A percentile compares a stretch with the other conserved stretches of the same genome.
phyloP scores from a whole-genome alignment of 2,797 vertebrate species.

The Argentina silus region DNA sequence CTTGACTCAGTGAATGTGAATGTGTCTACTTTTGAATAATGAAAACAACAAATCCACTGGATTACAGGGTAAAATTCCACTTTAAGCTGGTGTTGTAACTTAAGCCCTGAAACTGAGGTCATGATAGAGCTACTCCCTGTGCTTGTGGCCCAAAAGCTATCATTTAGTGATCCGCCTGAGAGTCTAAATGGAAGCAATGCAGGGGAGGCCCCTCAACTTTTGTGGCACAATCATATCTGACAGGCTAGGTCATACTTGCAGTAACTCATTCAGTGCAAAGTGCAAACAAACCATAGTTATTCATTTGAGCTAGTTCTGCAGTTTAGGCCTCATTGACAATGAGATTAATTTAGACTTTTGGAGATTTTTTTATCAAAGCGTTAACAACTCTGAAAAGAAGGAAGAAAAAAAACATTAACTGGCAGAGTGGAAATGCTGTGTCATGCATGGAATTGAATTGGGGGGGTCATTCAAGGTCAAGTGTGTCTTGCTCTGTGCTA shows the following conservation, averaged over 20 bases:
- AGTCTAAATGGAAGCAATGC: constrained; percentile 68
- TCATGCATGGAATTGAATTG: neutral
- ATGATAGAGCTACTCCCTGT: constrained; percentile 67
- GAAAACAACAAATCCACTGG: too few relatives aligned
- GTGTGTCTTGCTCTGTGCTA: constrained; percentile 14
- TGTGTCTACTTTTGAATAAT: too few relatives aligned
- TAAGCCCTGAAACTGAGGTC: constrained; percentile 49
- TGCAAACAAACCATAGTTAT: neutral
- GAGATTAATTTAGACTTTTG: neutral
- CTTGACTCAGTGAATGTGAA: too few relatives aligned
- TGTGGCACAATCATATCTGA: constrained; percentile 40
- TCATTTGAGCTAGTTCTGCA: constrained; percentile 2
- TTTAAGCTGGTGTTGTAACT: constrained; percentile 41
- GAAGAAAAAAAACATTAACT: too few relatives aligned
- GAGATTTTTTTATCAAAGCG: neutral
- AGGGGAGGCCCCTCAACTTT: constrained; percentile 38
- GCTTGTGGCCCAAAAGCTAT: constrained; percentile 71
- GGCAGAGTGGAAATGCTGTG: neutral
- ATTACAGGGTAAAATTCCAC: too few relatives aligned
- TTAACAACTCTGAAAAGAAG: neutral
- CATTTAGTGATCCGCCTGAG: constrained; percentile 70
- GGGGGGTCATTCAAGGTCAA: constrained; percentile 26
- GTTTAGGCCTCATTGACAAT: neutral
- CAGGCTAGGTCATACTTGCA: constrained; percentile 36
- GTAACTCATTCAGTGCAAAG: constrained; percentile 7